Base-by-base conservation (phyloP, 2,113 vertebrate genomes). In the Redunca redunca region DNA sequence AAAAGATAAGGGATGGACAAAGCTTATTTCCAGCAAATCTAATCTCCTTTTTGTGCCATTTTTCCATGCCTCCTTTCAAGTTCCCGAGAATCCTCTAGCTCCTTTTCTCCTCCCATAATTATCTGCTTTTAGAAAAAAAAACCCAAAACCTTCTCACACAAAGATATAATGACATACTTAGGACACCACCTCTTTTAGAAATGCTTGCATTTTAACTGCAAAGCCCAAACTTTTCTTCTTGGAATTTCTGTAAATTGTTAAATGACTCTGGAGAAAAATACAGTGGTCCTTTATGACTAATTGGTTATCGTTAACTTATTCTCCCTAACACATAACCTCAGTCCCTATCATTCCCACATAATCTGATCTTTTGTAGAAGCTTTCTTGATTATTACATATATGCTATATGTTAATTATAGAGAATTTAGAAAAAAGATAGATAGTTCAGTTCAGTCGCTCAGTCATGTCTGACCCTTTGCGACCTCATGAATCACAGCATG, bases 21-120 rank as follows among this genome's bases (percentile, higher is more conserved):
- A 74, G 48, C 74, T 74, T 78, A 92, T 83, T 57, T 92, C 58
- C 53, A 95, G 48, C 25, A 97, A 94, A 67, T 86, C 23, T 71
- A 80, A 78, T 78, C 12, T 53, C 5, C 2, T 36, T 74, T 92
- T 62, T 53, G 80, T 58, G 21, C 8, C 3, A 25, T 30, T 64
- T 67, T 52, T 48, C 28, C 33, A 53, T 64, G n/a, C 4, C 14
- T 11, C 13, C 30, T 90, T 6, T 6, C 58, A 93, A 92, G 58
- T 60, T 16, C n/a, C 36, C 2, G 23, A 13, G 48, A 7, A 53
- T 30, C 92, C 50, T 55, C 26, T 50, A 74, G 23, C 64, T 48
- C 80, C 21, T 48, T 89, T 15, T 82, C 4, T 74, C 30, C 33
- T 93, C 64, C 40, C 48, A 53, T 46, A n/a, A 82, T 21, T 12